phyloP scores from a whole-genome alignment of 1,140 invertebrate genomes.

The Frieseomelitta varia region DNA sequence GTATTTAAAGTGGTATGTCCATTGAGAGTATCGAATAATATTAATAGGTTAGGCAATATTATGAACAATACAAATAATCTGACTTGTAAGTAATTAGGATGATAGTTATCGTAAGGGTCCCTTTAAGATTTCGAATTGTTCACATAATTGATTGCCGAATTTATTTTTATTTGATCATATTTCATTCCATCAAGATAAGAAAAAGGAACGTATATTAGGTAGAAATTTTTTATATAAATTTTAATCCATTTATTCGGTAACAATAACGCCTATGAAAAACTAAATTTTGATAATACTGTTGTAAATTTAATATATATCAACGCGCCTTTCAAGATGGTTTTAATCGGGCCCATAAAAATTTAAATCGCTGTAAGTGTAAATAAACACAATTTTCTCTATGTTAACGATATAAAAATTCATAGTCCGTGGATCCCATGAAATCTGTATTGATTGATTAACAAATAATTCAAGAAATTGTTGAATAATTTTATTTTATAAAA shows the following conservation, averaged over 20 bases:
- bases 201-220: neutral
- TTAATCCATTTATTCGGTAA: conserved; percentile 11
- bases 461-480: conserved; percentile 18
- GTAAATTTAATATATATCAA: neutral
- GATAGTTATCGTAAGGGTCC: conserved; percentile 63
- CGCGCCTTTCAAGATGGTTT: conserved; percentile 10
- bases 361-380: conserved; percentile 76
- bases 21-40: conserved; percentile 61
- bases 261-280: too few species aligned
- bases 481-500: conserved; percentile 34
- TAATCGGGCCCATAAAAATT: conserved; percentile 66
- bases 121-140: conserved; percentile 42
- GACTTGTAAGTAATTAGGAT: conserved; percentile 73
- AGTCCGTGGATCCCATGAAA: neutral
- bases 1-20: conserved; percentile 71
- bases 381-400: conserved; percentile 76
- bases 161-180: neutral
- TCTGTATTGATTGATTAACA: neutral
- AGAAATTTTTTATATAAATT: neutral
- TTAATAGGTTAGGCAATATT: conserved; percentile 68
- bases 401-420: conserved; percentile 61
- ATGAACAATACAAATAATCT: conserved; percentile 69
- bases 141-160: conserved; percentile 9
- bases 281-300: neutral
- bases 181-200: neutral